phyloP scores from a whole-genome alignment of 2,888 invertebrate genomes.

The Megaustenia siamemsis region DNA sequence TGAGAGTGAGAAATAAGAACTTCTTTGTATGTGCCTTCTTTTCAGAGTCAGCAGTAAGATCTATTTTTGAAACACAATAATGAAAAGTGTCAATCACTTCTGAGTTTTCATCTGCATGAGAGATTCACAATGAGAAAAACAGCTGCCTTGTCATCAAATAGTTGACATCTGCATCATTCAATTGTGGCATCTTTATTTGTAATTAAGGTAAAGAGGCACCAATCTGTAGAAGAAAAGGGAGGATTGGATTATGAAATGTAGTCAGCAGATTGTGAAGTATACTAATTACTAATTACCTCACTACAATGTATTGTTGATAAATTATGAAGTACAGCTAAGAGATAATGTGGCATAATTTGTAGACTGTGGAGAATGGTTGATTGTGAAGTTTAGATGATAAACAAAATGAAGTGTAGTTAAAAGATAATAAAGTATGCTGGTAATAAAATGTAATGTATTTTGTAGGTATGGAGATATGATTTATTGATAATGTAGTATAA shows the following conservation, averaged over 20 bases:
- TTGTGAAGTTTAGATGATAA: no score
- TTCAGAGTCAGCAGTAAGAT: neutral
- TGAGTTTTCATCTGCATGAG: neutral
- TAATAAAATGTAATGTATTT: no score
- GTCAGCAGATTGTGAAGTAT: neutral
- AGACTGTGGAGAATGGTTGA: no score
- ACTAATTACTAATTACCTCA: neutral
- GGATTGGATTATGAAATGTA: neutral
- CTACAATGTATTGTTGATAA: no score
- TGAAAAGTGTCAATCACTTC: neutral
- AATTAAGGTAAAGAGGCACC: constrained; percentile 12
- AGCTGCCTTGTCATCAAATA: constrained; percentile 26
- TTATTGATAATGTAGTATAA: no score
- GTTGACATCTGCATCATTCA: neutral
- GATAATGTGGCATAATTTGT: no score
- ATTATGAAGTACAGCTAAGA: no score
- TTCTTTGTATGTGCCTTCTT: neutral
- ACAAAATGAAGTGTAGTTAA: no score
- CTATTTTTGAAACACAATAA: constrained; percentile 3
- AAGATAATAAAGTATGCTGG: no score
- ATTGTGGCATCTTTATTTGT: neutral
- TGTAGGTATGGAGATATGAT: no score
- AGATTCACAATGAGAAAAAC: neutral
- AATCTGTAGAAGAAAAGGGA: neutral
- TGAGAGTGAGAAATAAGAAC: no score